phyloP scores from a whole-genome alignment of 2,113 vertebrate genomes.

The Poeciliopsis retropinna region DNA sequence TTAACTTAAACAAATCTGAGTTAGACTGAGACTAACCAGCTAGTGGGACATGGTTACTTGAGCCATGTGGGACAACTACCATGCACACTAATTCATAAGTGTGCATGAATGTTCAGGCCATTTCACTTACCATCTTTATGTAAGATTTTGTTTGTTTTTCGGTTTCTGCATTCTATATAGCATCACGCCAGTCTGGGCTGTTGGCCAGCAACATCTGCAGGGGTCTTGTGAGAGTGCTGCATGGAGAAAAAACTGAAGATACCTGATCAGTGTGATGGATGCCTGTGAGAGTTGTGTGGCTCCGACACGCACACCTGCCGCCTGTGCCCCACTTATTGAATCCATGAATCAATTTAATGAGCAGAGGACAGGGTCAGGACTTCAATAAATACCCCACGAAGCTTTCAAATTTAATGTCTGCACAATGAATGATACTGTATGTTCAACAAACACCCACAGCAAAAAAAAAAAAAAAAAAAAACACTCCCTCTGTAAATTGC shows the following conservation, averaged over 20 bases:
- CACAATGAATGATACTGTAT: slow-evolving; percentile 61
- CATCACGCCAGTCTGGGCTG: slow-evolving; percentile 47
- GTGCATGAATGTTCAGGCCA: not conserved
- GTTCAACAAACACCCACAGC: slow-evolving; percentile 39
- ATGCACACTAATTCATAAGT: not conserved
- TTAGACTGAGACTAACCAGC: too few relatives aligned
- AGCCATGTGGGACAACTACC: too few relatives aligned
- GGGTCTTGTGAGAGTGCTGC: slow-evolving; percentile 48
- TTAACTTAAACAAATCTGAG: too few relatives aligned
- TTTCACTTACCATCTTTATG: not conserved
- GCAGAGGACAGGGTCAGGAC: slow-evolving; percentile 70
- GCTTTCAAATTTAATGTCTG: slow-evolving; percentile 62
- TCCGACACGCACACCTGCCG: slow-evolving; percentile 70
- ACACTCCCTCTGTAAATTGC: slow-evolving; percentile 32
- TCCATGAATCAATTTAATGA: slow-evolving; percentile 84
- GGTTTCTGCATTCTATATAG: not conserved
- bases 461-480: slow-evolving; percentile 4
- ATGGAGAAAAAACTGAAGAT: slow-evolving; percentile 56
- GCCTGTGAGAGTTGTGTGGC: slow-evolving; percentile 47
- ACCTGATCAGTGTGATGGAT: slow-evolving; percentile 79
- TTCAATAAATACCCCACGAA: slow-evolving; percentile 78
- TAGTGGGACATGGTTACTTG: too few relatives aligned
- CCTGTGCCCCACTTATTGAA: slow-evolving; percentile 76
- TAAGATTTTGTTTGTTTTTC: not conserved
- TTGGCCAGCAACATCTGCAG: slow-evolving; percentile 64